Conservation (phyloP, 2,797 vertebrate genomes). For the Diplodus puntazzo region DNA sequence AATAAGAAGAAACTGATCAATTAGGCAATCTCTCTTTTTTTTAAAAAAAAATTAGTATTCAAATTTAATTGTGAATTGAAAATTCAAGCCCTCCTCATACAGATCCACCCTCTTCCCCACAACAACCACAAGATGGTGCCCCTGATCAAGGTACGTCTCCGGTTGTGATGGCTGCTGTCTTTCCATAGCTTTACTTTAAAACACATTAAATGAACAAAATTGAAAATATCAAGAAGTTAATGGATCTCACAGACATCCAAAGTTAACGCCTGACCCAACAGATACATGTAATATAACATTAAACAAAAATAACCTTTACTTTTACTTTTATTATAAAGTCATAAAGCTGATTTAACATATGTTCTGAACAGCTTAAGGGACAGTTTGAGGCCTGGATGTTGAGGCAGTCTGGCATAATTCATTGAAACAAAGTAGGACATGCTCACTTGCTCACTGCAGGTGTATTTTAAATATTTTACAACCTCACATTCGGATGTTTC, state of each 20-base stretch:
- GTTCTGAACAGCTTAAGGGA: not conserved
- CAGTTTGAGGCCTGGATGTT: not conserved
- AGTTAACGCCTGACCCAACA: not conserved
- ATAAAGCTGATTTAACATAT: not conserved
- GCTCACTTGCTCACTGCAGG: not conserved
- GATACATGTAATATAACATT: not conserved
- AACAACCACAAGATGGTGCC: slow-evolving; percentile 64
- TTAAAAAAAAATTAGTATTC: too few species aligned
- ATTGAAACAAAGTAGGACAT: not conserved
- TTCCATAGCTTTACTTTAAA: not conserved
- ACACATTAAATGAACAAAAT: not conserved
- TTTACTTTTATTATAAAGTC: not conserved
- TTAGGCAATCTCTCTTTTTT: not conserved
- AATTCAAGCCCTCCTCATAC: not conserved
- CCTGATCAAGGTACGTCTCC: not conserved
- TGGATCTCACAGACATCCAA: not conserved
- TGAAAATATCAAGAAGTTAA: not conserved
- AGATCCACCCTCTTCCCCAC: not conserved
- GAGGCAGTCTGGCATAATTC: not conserved
- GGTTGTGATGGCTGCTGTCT: not conserved
- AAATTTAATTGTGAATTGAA: not conserved
- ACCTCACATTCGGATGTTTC: too few species aligned
- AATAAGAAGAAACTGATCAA: not conserved
- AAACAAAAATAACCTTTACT: not conserved
- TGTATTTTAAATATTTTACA: slow-evolving; percentile 7